These are phyloP conservation scores for Mnemiopsis leidyi DNA, from an alignment of 37 sponge, comb jelly and placozoan species.

Conservation along the genomic window DNA sequence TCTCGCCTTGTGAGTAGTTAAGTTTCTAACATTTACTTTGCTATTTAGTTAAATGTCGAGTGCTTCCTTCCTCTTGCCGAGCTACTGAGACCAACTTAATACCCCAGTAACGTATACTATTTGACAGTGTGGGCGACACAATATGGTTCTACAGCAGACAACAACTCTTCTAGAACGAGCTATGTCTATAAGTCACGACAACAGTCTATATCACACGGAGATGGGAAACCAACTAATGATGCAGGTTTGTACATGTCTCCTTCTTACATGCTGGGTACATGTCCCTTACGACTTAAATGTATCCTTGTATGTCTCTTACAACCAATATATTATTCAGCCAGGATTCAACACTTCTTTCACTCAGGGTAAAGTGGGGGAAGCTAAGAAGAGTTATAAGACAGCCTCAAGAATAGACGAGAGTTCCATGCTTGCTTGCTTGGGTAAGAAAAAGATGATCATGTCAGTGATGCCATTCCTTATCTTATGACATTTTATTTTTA, in stretches of 20 bases:
- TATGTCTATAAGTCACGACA: constrained; percentile 71
- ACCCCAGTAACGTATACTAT: neutral
- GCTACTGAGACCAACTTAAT: no score
- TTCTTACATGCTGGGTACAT: no score
- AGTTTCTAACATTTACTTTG: neutral
- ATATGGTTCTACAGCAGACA: constrained; percentile 80
- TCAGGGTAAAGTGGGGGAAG: constrained; percentile 72
- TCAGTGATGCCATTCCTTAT: no score
- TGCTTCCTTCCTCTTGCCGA: no score
- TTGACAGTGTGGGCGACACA: constrained; percentile 74
- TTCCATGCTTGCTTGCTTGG: constrained; percentile 50
- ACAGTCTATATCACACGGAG: constrained; percentile 80
- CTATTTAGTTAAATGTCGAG: no score
- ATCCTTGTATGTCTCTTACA: no score
- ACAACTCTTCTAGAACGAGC: constrained; percentile 85
- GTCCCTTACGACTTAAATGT: no score
- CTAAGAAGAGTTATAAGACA: constrained; percentile 75
- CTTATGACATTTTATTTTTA: no score
- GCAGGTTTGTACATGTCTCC: constrained; percentile 19
- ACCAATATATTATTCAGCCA: no score
- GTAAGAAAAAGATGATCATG: no score
- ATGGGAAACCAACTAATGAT: constrained; percentile 63
- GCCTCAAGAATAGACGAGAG: constrained; percentile 35
- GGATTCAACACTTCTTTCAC: no score
- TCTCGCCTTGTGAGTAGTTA: constrained; percentile 76